These are phyloP conservation scores for Burhinus bistriatus DNA, from an alignment of 2,113 vertebrate genomes.

Conservation along the genomic window DNA sequence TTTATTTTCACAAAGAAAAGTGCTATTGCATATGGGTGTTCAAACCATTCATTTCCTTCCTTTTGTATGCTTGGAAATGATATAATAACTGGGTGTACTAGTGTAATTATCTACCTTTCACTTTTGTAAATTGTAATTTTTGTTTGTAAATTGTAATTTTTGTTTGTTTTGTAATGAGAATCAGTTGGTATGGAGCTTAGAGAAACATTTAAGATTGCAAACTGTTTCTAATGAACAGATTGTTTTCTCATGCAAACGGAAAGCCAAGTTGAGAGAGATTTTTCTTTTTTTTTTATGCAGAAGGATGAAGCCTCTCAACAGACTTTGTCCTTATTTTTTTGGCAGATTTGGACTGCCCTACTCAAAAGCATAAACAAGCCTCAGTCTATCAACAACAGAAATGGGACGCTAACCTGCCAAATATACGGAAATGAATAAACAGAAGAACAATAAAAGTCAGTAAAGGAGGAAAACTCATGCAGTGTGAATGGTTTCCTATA, in stretches of 20 bases:
- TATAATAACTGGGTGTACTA: background rate
- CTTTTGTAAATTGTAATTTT: background rate
- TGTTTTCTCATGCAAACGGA: slow-evolving; percentile 25
- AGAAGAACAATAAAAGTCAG: background rate
- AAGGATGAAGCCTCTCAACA: background rate
- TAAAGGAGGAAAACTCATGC: background rate
- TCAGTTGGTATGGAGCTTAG: background rate
- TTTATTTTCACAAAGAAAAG: background rate
- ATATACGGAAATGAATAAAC: background rate
- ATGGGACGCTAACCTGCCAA: slow-evolving; percentile 1
- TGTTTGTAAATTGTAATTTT: background rate
- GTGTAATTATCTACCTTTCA: slow-evolving; percentile 1
- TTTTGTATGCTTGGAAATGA: background rate
- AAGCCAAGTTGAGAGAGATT: background rate
- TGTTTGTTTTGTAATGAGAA: background rate
- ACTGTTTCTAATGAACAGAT: slow-evolving; percentile 15
- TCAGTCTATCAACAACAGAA: slow-evolving; percentile 1
- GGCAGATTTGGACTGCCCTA: background rate
- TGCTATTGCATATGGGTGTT: background rate
- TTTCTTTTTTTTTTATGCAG: background rate
- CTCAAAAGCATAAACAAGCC: slow-evolving; percentile 3
- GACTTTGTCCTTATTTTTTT: slow-evolving; percentile 10
- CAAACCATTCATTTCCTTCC: slow-evolving; percentile 19
- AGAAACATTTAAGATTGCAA: background rate
- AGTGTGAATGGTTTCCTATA: slow-evolving; percentile 12